A percentile compares a stretch with the other conserved stretches of the same genome.
phyloP scores from a whole-genome alignment of 2,888 invertebrate species.

The Tetropium fuscum region DNA sequence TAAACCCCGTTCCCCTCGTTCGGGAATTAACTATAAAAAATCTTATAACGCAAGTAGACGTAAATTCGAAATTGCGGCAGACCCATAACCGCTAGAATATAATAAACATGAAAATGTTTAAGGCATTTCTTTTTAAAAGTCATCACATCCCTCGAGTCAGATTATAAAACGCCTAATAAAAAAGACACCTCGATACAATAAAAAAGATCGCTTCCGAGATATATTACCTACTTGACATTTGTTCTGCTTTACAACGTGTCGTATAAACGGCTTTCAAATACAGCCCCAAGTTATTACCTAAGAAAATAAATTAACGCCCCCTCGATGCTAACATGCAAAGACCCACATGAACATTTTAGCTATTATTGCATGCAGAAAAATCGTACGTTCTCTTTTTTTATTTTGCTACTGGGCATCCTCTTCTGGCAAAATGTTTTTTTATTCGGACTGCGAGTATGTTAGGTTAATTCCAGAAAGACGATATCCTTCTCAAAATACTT shows the following conservation, averaged over 20 bases:
- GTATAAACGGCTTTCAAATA: slow-evolving; percentile 49
- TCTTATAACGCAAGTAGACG: slow-evolving; percentile 55
- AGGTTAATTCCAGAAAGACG: no score
- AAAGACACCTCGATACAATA: slow-evolving; percentile 60
- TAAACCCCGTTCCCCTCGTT: slow-evolving; percentile 48
- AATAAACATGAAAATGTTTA: slow-evolving; percentile 60
- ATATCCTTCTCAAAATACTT: no score
- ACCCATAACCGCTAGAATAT: slow-evolving; percentile 59
- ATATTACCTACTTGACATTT: slow-evolving; percentile 59
- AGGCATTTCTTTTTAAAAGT: slow-evolving; percentile 61
- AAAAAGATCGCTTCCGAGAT: slow-evolving; percentile 56
- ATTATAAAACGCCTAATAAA: slow-evolving; percentile 61
- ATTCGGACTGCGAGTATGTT: no score
- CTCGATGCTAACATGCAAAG: no score
- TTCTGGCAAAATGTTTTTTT: no score
- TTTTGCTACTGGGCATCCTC: no score
- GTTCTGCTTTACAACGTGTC: slow-evolving; percentile 52
- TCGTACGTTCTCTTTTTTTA: no score
- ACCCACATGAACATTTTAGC: no score
- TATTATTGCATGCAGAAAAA: no score
- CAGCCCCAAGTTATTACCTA: slow-evolving; percentile 37
- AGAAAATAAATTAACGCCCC: slow-evolving; percentile 34
- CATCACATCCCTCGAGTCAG: slow-evolving; percentile 56
- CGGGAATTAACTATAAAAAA: slow-evolving; percentile 58
- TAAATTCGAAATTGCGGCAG: slow-evolving; percentile 57